A percentile compares a stretch with the other conserved stretches of the same genome.
Conservation (phyloP, 2,888 invertebrate species). For the Abscondita cerata region DNA sequence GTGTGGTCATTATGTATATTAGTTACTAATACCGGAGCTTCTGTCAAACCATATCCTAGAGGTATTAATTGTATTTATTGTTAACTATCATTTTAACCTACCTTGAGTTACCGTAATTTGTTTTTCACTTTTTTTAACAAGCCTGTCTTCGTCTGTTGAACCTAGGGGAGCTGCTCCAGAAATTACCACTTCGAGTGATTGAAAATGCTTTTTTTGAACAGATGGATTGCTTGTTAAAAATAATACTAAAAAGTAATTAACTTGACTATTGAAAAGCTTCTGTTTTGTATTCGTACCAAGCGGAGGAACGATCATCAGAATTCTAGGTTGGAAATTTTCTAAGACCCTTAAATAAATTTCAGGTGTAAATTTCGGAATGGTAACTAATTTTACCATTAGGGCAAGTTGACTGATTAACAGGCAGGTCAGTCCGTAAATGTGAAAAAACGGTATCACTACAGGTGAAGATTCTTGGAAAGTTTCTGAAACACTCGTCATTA, state of each 20-base stretch:
- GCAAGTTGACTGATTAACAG: constrained; percentile 67
- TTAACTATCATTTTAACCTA: no score
- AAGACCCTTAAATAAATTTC: constrained; percentile 70
- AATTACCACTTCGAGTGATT: constrained; percentile 61
- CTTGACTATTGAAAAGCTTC: no score
- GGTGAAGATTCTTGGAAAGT: constrained; percentile 69
- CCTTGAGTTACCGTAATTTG: constrained; percentile 51
- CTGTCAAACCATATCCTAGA: constrained; percentile 76
- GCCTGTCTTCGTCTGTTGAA: constrained; percentile 62
- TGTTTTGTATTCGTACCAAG: constrained; percentile 66
- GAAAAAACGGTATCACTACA: constrained; percentile 81
- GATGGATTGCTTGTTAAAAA: constrained; percentile 72
- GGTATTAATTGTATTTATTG: no score
- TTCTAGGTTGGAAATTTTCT: constrained; percentile 66
- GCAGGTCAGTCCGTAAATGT: constrained; percentile 77
- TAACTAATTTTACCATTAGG: constrained; percentile 62
- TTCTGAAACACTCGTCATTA: constrained; percentile 54
- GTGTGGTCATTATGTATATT: background rate
- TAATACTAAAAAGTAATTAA: constrained; percentile 63
- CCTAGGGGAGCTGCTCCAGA: constrained; percentile 77
- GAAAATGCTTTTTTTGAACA: constrained; percentile 66
- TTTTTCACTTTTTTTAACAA: constrained; percentile 59
- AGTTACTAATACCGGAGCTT: constrained; percentile 52
- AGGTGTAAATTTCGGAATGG: constrained; percentile 79
- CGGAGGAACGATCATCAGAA: constrained; percentile 80